Conservation (phyloP, 2,797 vertebrate species). For the Syndactyla subalaris region DNA sequence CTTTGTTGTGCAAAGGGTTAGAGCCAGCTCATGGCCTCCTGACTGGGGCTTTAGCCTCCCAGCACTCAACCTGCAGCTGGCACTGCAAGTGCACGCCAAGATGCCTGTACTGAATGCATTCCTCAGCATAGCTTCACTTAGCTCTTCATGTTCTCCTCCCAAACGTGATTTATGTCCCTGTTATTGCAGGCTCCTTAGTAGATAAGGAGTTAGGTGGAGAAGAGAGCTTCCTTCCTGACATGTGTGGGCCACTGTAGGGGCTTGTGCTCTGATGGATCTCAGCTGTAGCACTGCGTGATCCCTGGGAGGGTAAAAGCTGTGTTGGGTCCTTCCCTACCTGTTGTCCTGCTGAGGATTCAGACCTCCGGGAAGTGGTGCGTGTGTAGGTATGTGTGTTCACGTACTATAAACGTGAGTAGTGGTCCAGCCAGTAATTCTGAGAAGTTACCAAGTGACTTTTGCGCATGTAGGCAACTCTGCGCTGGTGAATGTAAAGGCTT, state of each 20-base stretch:
- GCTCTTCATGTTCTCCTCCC: background rate
- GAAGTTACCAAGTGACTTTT: background rate
- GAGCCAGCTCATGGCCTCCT: background rate
- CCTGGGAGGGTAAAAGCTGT: background rate
- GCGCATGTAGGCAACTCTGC: background rate
- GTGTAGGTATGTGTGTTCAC: accelerated
- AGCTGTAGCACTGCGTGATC: background rate
- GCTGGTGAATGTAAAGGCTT: background rate
- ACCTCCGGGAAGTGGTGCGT: background rate
- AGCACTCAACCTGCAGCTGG: background rate
- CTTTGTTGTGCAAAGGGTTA: background rate
- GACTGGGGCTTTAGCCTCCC: background rate
- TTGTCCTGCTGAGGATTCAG: background rate
- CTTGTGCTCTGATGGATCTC: background rate
- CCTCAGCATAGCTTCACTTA: background rate
- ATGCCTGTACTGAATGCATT: background rate
- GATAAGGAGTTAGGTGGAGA: background rate
- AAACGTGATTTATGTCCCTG: background rate
- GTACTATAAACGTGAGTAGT: accelerated
- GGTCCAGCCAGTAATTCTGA: background rate
- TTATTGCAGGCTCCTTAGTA: background rate
- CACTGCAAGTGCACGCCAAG: background rate
- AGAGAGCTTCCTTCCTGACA: background rate
- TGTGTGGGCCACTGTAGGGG: background rate
- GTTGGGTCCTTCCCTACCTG: background rate